A percentile compares a stretch with the other conserved stretches of the same genome.
These are phyloP conservation scores for Rhinophrynus dorsalis DNA, from an alignment of 2,797 vertebrate genomes.

Conservation along the genomic window DNA sequence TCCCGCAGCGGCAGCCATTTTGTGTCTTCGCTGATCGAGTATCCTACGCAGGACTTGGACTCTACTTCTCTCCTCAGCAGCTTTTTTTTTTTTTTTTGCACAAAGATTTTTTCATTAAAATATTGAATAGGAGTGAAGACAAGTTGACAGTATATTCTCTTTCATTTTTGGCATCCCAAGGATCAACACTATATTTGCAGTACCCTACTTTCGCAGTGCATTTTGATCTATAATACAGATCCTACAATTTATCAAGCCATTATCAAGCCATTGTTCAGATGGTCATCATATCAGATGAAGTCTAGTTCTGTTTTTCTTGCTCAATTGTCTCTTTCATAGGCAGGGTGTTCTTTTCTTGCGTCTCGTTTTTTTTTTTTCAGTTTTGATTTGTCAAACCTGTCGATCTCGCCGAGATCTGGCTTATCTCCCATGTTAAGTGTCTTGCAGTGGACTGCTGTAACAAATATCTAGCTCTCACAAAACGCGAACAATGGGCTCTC, in stretches of 20 bases:
- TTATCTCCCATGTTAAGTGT: slow-evolving; percentile 24
- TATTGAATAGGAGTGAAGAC: slow-evolving; percentile 32
- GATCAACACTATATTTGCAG: not conserved
- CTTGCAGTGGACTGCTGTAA: no score
- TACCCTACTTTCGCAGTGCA: slow-evolving; percentile 35
- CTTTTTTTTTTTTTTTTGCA: no score
- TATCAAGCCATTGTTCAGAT: not conserved
- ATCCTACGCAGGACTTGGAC: no score
- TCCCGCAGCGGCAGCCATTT: no score
- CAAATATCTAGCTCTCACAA: no score
- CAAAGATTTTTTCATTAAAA: slow-evolving; percentile 44
- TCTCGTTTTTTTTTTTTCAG: slow-evolving; percentile 35
- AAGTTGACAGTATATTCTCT: slow-evolving; percentile 25
- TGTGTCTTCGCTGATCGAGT: no score
- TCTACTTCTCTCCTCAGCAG: no score
- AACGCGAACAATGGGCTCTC: no score
- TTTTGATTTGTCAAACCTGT: slow-evolving; percentile 31
- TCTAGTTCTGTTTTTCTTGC: slow-evolving; percentile 28
- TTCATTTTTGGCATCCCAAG: slow-evolving; percentile 36
- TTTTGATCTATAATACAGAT: not conserved
- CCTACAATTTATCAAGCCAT: not conserved
- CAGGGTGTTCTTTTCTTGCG: slow-evolving; percentile 32
- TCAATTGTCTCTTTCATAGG: slow-evolving; percentile 42
- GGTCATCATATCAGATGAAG: not conserved
- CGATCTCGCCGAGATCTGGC: slow-evolving; percentile 35